Evolutionary conservation across 1,140 invertebrate genomes (phyloP).

Genomic region (Apis florea): DNA sequence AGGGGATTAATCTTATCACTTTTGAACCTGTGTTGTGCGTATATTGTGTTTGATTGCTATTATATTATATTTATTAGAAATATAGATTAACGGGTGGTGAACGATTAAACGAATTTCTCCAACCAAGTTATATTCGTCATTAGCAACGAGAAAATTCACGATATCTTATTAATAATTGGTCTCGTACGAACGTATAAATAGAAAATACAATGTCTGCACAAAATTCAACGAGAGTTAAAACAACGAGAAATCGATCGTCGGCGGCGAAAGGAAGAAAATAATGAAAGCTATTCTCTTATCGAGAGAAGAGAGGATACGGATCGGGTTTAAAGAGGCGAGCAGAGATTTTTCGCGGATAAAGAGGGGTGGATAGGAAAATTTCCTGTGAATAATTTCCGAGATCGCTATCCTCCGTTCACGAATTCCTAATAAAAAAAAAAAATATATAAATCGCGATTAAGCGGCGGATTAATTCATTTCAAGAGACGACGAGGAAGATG

Average conservation of each 20-base stretch:
- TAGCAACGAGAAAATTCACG: neutral
- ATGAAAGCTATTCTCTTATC: slow-evolving; percentile 41
- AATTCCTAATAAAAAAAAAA: slow-evolving; percentile 35
- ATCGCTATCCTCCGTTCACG: neutral
- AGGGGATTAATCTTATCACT: too few relatives aligned
- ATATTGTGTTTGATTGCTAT: neutral
- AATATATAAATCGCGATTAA: slow-evolving; percentile 38
- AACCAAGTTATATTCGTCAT: neutral
- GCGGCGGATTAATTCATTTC: slow-evolving; percentile 22
- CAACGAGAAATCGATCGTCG: slow-evolving; percentile 26
- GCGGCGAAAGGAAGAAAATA: slow-evolving; percentile 26
- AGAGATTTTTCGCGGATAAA: slow-evolving; percentile 28
- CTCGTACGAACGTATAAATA: neutral
- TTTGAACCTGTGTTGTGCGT: neutral
- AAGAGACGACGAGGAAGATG: neutral
- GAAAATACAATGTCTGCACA: slow-evolving; percentile 6
- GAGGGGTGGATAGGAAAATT: slow-evolving; percentile 6
- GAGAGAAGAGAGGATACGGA: neutral
- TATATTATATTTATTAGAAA: neutral
- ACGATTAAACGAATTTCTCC: neutral
- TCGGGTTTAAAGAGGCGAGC: neutral
- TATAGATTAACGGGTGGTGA: too few relatives aligned
- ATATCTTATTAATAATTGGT: neutral
- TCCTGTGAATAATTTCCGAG: slow-evolving; percentile 42
- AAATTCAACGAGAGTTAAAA: slow-evolving; percentile 20